These are phyloP conservation scores for Tyto alba DNA, from an alignment of 2,113 vertebrate species.

Conservation along the genomic window DNA sequence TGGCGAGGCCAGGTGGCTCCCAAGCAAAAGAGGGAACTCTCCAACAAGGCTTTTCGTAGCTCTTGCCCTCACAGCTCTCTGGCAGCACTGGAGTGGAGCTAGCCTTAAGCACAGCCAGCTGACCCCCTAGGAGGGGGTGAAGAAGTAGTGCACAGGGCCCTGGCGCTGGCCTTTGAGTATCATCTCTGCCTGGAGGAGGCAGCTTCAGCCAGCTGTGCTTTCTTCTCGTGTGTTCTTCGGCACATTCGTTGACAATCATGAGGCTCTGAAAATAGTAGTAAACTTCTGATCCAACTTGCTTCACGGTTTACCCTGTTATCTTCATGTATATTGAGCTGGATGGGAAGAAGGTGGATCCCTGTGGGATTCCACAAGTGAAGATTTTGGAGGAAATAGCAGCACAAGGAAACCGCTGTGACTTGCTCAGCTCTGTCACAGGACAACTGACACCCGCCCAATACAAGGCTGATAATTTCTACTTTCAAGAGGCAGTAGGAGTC, in stretches of 20 bases:
- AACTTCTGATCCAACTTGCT: not conserved
- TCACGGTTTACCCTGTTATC: not conserved
- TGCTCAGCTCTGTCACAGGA: not conserved
- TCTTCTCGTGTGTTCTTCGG: not conserved
- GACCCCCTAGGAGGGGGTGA: not conserved
- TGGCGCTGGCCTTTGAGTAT: not conserved
- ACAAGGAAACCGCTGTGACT: not conserved
- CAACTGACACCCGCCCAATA: accelerated
- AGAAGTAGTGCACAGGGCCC: not conserved
- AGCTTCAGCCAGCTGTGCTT: not conserved
- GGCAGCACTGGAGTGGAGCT: not conserved
- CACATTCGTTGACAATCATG: not conserved
- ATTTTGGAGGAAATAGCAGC: not conserved
- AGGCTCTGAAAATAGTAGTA: not conserved
- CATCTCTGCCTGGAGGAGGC: not conserved
- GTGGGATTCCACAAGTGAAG: not conserved
- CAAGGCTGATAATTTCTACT: not conserved
- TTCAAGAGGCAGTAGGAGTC: not conserved
- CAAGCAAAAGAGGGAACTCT: not conserved
- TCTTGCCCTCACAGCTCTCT: not conserved
- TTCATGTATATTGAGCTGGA: not conserved
- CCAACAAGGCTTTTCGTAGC: not conserved
- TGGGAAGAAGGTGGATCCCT: not conserved
- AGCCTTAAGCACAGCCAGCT: not conserved
- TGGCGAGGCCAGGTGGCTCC: no score